Evolutionary conservation across 2,797 vertebrate genomes (phyloP), one percentile per base, ranked within the genome.

Genomic region (Propithecus perrieri): DNA sequence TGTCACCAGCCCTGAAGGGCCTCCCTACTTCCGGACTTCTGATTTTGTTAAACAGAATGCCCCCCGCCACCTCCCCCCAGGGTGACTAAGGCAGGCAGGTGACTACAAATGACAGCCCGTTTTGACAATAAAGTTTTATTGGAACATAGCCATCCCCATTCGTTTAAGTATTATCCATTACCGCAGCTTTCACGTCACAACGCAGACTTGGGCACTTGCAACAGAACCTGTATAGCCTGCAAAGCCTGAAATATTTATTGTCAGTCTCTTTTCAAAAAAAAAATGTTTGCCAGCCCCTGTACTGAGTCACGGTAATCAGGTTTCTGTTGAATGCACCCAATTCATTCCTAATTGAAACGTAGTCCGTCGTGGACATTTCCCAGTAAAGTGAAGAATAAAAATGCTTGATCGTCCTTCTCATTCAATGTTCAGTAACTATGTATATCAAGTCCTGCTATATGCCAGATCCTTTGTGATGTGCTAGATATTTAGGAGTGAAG

Each of bases 341-440:
- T 15, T 48, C 57, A 59, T 85, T 65, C 33, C 53, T 75, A 84
- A 89, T 0, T 63, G 53, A 91, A 93, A 89, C 30, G 93, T 0
- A 65, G 84, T 43, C 63, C 43, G 33, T 72, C 53, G 17, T 26
- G 38, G 41, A 83, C 95, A 95, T 69, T 15, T 63, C 48, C 24
- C 43, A n/a, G 35, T 69, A n/a, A 91, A 38, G 33, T 63, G 24
- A 91, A 85, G 65, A 85, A 59, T 33, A 84, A 65, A 65, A 65
- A 33, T 65, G 63, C 33, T n/a, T n/a, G 13, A n/a, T 18, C 46
- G 57, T 43, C 67, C 22, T 81, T 71, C 48, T 35, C 24, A 50
- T 10, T 67, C n/a, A 30, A 9, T 22, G 11, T 46, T 61, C 67
- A 59, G 15, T n/a, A 65, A 38, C 33, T 75, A 10, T 11, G 41